phyloP scores from a whole-genome alignment of 2,797 vertebrate genomes.

The Catharus ustulatus region DNA sequence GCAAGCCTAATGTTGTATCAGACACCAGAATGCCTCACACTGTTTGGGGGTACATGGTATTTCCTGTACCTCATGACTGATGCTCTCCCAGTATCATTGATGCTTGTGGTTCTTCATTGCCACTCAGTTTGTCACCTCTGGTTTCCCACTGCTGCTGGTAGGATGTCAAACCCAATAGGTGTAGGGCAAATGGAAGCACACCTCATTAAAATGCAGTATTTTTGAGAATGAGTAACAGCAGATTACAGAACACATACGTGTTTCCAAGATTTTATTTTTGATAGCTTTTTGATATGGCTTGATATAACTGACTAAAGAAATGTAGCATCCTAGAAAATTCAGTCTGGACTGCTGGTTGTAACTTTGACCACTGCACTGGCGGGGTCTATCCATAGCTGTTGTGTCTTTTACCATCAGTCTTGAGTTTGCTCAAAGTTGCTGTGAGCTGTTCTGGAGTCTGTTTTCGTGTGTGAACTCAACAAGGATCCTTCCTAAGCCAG shows the following conservation, averaged over 20 bases:
- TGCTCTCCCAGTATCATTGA: neutral
- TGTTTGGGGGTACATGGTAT: neutral
- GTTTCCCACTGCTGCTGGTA: neutral
- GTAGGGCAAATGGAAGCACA: neutral
- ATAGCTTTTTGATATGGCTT: neutral
- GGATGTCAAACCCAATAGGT: neutral
- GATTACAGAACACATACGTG: neutral
- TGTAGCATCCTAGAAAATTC: neutral
- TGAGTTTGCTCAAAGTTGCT: neutral
- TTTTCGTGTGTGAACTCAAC: neutral
- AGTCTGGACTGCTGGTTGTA: neutral
- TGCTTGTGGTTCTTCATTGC: neutral
- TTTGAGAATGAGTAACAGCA: neutral
- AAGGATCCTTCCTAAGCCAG: neutral
- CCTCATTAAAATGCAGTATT: neutral
- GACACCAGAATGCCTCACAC: neutral
- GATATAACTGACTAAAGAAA: neutral
- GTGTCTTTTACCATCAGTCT: neutral
- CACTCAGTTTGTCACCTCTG: neutral
- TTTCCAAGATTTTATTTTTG: neutral
- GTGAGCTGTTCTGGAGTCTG: neutral
- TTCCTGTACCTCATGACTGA: rapidly evolving
- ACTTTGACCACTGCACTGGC: neutral
- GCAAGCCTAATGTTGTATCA: neutral
- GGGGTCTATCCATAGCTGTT: neutral